Evolutionary conservation across 2,888 invertebrate genomes (phyloP), one percentile per base, ranked within the genome.

Genomic region (Drosophila pegasa): DNA sequence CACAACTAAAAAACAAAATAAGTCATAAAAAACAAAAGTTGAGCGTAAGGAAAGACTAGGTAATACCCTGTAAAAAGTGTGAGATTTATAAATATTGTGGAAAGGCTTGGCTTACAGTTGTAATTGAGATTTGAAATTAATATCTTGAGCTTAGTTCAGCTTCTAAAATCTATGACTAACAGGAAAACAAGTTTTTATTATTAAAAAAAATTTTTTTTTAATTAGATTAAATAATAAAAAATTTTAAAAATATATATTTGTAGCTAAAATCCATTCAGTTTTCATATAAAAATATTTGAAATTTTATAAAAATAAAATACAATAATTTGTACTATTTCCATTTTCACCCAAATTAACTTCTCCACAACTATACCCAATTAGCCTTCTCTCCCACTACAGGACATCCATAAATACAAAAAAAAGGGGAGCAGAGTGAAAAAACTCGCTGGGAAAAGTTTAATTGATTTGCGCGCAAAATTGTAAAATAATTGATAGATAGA

Each of bases 401-500:
- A 59, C 59, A 68, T 18, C 3, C 8, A 5, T 27, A 16, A 52
- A 38, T 14, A 20, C 25, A 51, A n/a, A 10, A 40, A 35, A 48
- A 45, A 45, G 33, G 20, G 33, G 20, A 22, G 5, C 22, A 18
- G 3, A 6, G 31, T 1, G 5, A 61, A 37, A 41, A 66, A 61
- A 54, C 55, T 70, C 50, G 43, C 27, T 25, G 71, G 18, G 16
- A 75, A 87, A 83, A 83, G 86, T 83, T 83, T 87, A 87, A 83
- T 83, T 83, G 83, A 83, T 83, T 83, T 80, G 75, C 54, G 63
- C 64, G 57, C 45, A 77, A 88, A 87, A 85, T 83, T 70, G 71
- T 54, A 77, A 87, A 83, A 83, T 87, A 87, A 83, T 83, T 83
- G 88, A 83, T 83, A 85, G 75, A 83, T 80, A 58, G 80, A 54